A percentile compares a stretch with the other conserved stretches of the same genome.
These are phyloP conservation scores for Sus scrofa DNA, from an alignment of 2,113 vertebrate species.

Conservation along the genomic window DNA sequence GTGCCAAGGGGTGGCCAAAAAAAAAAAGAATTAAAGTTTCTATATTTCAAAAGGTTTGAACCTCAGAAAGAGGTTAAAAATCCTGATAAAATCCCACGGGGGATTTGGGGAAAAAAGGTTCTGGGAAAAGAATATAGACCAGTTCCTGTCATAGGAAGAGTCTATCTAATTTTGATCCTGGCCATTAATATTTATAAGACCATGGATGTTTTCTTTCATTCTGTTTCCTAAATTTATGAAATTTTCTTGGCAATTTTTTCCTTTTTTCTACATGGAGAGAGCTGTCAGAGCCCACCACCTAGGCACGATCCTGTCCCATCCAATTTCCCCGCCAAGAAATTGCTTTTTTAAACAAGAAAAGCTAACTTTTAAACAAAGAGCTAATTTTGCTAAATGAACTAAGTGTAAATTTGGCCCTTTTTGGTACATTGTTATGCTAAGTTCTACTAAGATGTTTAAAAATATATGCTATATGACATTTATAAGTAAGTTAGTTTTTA, in stretches of 20 bases:
- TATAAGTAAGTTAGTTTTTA: conserved; percentile 1
- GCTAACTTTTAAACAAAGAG: not conserved
- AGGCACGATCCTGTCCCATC: not conserved
- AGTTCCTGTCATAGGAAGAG: not conserved
- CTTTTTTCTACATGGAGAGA: not conserved
- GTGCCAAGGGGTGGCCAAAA: no score
- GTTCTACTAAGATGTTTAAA: not conserved
- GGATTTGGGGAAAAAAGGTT: not conserved
- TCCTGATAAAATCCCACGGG: conserved; percentile 28
- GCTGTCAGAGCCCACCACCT: not conserved
- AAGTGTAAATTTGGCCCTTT: not conserved
- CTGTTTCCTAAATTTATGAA: conserved; percentile 14
- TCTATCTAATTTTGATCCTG: not conserved
- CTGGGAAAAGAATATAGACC: not conserved
- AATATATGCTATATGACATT: not conserved
- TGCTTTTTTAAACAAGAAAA: conserved; percentile 1
- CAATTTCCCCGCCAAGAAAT: not conserved
- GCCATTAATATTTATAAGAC: not conserved
- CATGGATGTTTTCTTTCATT: not conserved
- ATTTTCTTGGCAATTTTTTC: conserved; percentile 23
- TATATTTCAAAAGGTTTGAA: conserved; percentile 41
- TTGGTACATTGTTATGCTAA: not conserved
- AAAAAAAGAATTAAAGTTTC: not conserved
- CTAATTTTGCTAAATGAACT: conserved; percentile 52
- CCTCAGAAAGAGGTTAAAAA: not conserved